A percentile compares a stretch with the other conserved stretches of the same genome.
Conservation (phyloP, 2,888 invertebrate species). For the Meandrusa payeni region DNA sequence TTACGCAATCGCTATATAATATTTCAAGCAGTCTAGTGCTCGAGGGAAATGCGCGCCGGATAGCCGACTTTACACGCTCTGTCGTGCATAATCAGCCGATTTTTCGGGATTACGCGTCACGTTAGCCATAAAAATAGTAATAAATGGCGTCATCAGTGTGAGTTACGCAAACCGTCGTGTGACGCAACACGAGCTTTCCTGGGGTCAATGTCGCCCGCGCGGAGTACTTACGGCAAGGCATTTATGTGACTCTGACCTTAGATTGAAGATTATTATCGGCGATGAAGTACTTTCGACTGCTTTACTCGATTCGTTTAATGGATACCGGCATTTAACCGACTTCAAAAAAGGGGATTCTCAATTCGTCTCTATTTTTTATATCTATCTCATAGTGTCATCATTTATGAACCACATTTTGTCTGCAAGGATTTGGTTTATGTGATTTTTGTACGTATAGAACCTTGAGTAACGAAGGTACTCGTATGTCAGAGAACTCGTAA, state of each 20-base stretch:
- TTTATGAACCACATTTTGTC: too few species aligned
- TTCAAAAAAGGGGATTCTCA: too few species aligned
- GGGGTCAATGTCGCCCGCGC: constrained; percentile 61
- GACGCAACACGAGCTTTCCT: constrained; percentile 59
- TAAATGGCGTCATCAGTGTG: constrained; percentile 36
- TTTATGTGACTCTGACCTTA: constrained; percentile 26
- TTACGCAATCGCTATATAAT: constrained; percentile 11
- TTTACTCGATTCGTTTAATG: constrained; percentile 2
- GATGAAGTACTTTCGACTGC: constrained; percentile 26
- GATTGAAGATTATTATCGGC: constrained; percentile 27
- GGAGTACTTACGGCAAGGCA: constrained; percentile 12
- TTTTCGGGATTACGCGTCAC: constrained; percentile 49
- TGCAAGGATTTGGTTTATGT: too few species aligned
- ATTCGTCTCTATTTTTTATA: too few species aligned
- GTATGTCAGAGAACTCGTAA: too few species aligned
- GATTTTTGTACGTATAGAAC: too few species aligned
- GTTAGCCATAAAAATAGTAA: constrained; percentile 48
- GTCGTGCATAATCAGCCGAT: constrained; percentile 39
- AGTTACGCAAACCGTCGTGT: constrained; percentile 46
- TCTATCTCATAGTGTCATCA: too few species aligned
- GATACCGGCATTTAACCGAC: constrained; percentile 3
- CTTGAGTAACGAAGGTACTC: too few species aligned
- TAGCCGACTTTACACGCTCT: constrained; percentile 14
- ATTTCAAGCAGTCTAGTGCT: constrained; percentile 4
- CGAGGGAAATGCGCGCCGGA: constrained; percentile 11